Evolutionary conservation across 2,113 vertebrate species (phyloP), one percentile per base, ranked within the genome.

Genomic region (Murina feae): DNA sequence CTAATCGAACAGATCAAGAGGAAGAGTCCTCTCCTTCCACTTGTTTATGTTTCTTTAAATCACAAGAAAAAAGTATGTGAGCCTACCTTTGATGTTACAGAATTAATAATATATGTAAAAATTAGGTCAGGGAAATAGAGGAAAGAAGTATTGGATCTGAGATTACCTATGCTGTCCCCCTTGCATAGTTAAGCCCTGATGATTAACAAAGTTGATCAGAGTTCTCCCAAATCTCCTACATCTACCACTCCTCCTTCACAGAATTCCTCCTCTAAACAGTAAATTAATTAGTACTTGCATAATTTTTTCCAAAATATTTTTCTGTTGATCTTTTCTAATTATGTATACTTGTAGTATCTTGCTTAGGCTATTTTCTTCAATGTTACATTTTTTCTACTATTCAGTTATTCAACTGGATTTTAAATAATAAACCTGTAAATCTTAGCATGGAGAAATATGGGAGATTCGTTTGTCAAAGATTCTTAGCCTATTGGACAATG

Each of bases 261-360:
- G 65, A 89, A 69, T 86, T 74, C n/a, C 28, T 37, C 39, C 16
- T 89, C 32, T 72, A 37, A 51, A 79, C 10, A 53, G 55, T 80
- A 83, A 88, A 74, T 86, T 93, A 75, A 81, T 72, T 89, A 79
- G 63, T 21, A 80, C 10, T 75, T 89, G 28, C 89, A 37, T 44
- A 90, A 90, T 91, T 90, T 90, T 66, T n/a, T 86, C 74, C 78
- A 96, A 89, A 93, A 35, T 86, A 84, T 60, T 87, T 94, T 93
- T 86, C 84, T 92, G 71, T 35, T 82, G 66, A 84, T 92, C 72
- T 88, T 95, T 84, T 60, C 72, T 13, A 79, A 51, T 79, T 92
- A 44, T 39, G 5, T 80, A 32, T 78, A n/a, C 53, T 32, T 82
- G 16, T 82, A 55, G 44, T 53, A 49, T 82, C 20, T 69, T 78